phyloP scores from a whole-genome alignment of 1,140 invertebrate species.

The Zophobas atratus region DNA sequence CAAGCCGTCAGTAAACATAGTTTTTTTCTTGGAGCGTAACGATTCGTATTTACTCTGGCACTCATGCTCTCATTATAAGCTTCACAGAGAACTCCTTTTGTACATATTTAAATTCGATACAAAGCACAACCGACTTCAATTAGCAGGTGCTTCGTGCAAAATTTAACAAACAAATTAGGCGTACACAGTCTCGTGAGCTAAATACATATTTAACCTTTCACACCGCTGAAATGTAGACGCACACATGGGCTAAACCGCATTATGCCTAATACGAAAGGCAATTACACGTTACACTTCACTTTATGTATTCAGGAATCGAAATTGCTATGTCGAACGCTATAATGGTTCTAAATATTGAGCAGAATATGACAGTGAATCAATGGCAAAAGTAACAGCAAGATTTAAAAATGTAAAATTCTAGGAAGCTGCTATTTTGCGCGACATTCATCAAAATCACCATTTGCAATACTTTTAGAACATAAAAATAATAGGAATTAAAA shows the following conservation, averaged over 20 bases:
- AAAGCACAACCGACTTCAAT: conserved; percentile 30
- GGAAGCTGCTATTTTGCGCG: no score
- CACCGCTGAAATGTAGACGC: conserved; percentile 35
- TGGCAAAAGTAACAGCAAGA: no score
- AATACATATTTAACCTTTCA: conserved; percentile 34
- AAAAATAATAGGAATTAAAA: no score
- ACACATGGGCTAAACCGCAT: conserved; percentile 23
- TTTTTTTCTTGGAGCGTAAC: not conserved
- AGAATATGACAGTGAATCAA: no score
- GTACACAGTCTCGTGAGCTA: conserved; percentile 9
- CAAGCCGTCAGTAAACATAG: not conserved
- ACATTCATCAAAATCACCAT: no score
- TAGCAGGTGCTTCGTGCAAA: conserved; percentile 36
- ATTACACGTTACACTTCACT: no score
- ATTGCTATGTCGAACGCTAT: not conserved
- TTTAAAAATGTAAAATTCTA: no score
- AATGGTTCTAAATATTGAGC: no score
- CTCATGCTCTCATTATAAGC: conserved; percentile 5
- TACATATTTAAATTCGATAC: conserved; percentile 36
- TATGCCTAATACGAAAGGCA: not conserved
- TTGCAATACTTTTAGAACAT: no score
- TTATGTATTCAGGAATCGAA: not conserved
- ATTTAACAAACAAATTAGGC: conserved; percentile 35
- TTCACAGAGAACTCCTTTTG: not conserved
- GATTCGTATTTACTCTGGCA: conserved; percentile 9